A percentile compares a stretch with the other conserved stretches of the same genome.
phyloP scores from a whole-genome alignment of 2,888 invertebrate genomes.

The Xylocampa areola region DNA sequence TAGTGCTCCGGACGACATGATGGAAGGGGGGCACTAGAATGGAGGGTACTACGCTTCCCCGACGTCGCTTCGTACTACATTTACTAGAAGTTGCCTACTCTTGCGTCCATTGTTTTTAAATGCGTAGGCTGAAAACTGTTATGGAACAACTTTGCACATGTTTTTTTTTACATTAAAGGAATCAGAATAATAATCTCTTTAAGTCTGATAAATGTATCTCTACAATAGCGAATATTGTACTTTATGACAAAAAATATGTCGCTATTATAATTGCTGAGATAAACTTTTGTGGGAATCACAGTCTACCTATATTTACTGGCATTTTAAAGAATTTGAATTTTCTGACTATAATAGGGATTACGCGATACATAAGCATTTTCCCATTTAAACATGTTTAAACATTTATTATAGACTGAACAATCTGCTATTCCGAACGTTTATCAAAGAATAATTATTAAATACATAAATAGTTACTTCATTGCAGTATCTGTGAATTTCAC shows the following conservation, averaged over 20 bases:
- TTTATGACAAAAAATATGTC: no score
- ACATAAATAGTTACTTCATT: conserved; percentile 19
- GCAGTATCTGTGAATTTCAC: conserved; percentile 36
- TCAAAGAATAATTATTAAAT: conserved; percentile 44
- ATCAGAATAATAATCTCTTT: no score
- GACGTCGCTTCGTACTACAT: conserved; percentile 67
- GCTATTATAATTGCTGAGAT: no score
- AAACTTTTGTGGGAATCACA: no score
- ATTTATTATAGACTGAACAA: conserved; percentile 9
- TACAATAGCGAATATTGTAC: no score
- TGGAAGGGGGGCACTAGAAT: conserved; percentile 69
- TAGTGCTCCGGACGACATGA: conserved; percentile 56
- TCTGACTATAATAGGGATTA: no score
- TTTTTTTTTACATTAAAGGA: no score
- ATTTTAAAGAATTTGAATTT: no score
- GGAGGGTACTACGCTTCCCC: conserved; percentile 72
- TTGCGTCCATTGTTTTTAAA: conserved; percentile 53
- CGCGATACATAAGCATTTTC: background rate
- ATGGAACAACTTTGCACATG: background rate
- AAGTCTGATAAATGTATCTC: no score
- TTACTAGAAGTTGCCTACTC: conserved; percentile 63
- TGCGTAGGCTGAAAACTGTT: conserved; percentile 33
- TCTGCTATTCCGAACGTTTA: conserved; percentile 23
- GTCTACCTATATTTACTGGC: no score
- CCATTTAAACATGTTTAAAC: no score